Conservation (phyloP, 2,113 vertebrate species). For the Heliornis fulica region DNA sequence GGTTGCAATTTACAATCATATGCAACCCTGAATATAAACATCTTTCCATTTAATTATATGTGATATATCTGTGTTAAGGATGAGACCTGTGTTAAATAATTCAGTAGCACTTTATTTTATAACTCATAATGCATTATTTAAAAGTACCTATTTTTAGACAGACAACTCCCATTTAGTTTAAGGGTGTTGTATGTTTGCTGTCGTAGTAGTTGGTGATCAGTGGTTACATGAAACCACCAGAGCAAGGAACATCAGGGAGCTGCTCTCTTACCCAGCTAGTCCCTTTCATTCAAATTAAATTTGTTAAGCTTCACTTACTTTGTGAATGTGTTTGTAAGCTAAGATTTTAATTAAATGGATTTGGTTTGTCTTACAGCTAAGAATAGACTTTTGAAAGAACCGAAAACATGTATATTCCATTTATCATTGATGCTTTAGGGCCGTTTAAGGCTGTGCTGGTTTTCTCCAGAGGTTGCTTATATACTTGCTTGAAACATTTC, state of each 20-base stretch:
- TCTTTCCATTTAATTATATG: constrained; percentile 58
- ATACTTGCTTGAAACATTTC: neutral
- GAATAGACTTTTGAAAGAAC: constrained; percentile 41
- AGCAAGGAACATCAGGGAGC: constrained; percentile 45
- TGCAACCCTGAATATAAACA: neutral
- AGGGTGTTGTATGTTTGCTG: constrained; percentile 59
- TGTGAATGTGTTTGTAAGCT: constrained; percentile 60
- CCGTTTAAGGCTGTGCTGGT: neutral
- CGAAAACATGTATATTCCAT: neutral
- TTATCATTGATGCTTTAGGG: neutral
- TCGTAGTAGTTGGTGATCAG: constrained; percentile 71
- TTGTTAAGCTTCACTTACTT: constrained; percentile 64
- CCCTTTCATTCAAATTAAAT: constrained; percentile 55
- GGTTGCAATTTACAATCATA: neutral
- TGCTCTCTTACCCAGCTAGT: constrained; percentile 53
- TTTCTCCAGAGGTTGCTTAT: constrained; percentile 4
- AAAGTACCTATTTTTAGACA: constrained; percentile 79
- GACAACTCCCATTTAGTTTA: constrained; percentile 62
- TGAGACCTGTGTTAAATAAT: constrained; percentile 82
- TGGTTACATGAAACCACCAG: constrained; percentile 63
- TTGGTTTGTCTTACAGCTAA: constrained; percentile 44
- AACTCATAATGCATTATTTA: constrained; percentile 81
- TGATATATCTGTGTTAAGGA: constrained; percentile 72
- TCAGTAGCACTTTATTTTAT: constrained; percentile 78
- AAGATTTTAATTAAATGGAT: constrained; percentile 62